Evolutionary conservation across 2,113 vertebrate genomes (phyloP), one percentile per base, ranked within the genome.

Genomic region (Gymnocephalus cernua): DNA sequence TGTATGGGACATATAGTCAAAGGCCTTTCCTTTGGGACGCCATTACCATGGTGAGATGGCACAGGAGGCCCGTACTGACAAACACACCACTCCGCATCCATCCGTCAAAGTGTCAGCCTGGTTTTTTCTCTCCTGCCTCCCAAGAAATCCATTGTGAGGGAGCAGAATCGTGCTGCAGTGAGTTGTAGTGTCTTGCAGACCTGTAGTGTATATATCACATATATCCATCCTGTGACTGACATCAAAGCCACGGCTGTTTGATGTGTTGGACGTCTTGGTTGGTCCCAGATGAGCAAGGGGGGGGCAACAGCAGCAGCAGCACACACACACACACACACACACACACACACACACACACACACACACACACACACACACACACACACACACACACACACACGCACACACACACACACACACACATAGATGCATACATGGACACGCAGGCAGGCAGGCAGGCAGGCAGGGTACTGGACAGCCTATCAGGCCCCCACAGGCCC

Each of bases 381-480:
- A 51, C 44, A 62, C 6, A 62, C 21, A 35, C 41, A 56, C 11
- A 65, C 25, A 57, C n/a, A 51, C 3, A 76, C 64, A 64, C 13
- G 51, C 16, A 38, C 57, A 18, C 75, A 72, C 32, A 86, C 15
- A 50, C 50, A 15, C 21, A 77, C 8, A 48, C 48, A 73, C 41
- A 45, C 35, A 53, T 11, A 66, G 58, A 35, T 41, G 13, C 68
- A 80, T 21, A 77, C 11, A 48, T 41, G 16, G 23, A 50, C 19
- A 78, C 15, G 51, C 32, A 63, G 16, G 18, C 56, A 65, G 44
- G 50, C 27, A 89, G 10, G 41, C 70, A 77, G 15, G 54, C 62
- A 90, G 53, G 64, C 77, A 82, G 73, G 27, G 72, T 54, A 69
- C 77, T 64, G 88, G 91, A 94, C 95, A 95, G 93, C 95, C 95